Evolutionary conservation across 1,140 invertebrate genomes (phyloP).

Genomic region (Drosophila ambigua): DNA sequence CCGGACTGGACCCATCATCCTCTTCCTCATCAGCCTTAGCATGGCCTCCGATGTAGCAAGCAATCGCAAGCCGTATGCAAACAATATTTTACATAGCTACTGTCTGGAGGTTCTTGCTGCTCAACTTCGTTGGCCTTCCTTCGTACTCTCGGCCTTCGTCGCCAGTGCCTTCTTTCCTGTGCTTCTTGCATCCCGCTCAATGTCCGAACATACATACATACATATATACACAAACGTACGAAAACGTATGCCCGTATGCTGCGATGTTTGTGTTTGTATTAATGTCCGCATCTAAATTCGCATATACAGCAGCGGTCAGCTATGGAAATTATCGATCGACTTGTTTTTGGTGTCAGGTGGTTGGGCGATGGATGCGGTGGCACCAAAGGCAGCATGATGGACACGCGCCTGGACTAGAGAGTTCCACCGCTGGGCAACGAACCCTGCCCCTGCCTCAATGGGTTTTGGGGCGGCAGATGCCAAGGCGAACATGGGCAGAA

Average conservation of each 20-base stretch:
- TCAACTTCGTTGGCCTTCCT: conserved; percentile 77
- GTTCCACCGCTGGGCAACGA: conserved; percentile 39
- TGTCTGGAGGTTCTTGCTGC: conserved; percentile 71
- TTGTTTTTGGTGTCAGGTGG: conserved; percentile 83
- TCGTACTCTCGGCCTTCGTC: conserved; percentile 42
- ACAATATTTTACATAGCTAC: conserved; percentile 82
- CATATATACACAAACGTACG: conserved; percentile 7
- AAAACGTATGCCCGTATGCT: conserved; percentile 22
- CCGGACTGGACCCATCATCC: conserved; percentile 52
- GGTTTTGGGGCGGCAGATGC: conserved; percentile 38
- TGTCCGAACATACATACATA: conserved; percentile 55
- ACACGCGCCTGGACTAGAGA: conserved; percentile 67
- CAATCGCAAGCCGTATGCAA: conserved; percentile 83
- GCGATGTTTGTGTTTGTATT: conserved; percentile 71
- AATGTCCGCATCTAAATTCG: conserved; percentile 83
- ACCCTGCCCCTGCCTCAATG: conserved; percentile 28
- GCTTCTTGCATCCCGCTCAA: conserved; percentile 62
- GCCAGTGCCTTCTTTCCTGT: conserved; percentile 64
- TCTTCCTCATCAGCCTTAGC: conserved; percentile 61
- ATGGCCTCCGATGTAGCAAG: conserved; percentile 72
- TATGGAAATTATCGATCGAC: conserved; percentile 84
- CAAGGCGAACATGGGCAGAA: conserved; percentile 63
- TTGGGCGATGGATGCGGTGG: conserved; percentile 76
- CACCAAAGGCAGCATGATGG: conserved; percentile 71
- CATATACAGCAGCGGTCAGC: conserved; percentile 83